These are phyloP conservation scores for Macropus fuliginosus DNA, from an alignment of 2,797 vertebrate species.

Conservation along the genomic window DNA sequence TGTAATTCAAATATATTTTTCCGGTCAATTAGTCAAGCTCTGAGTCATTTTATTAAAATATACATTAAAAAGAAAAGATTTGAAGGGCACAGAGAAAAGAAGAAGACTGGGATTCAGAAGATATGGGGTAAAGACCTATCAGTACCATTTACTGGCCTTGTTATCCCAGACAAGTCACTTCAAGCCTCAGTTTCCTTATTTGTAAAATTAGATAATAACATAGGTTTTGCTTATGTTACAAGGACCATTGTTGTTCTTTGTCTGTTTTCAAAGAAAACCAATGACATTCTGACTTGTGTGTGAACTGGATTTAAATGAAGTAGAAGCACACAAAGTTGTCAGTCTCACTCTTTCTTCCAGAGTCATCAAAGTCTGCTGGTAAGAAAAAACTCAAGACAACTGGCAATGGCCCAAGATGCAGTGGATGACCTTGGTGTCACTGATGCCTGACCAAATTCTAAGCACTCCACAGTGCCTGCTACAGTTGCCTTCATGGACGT, in stretches of 20 bases:
- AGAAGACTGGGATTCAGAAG: neutral
- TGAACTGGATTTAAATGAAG: neutral
- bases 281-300: neutral
- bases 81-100: neutral
- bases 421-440: neutral
- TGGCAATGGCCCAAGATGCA: neutral
- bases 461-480: neutral
- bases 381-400: neutral
- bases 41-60: neutral
- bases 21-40: neutral
- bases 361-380: neutral
- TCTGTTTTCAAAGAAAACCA: neutral
- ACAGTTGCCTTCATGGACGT: neutral
- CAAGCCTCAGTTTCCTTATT: neutral
- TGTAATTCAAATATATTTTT: neutral
- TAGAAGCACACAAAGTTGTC: neutral
- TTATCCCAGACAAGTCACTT: neutral
- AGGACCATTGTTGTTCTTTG: neutral
- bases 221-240: neutral
- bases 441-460: neutral
- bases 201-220: neutral
- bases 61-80: neutral
- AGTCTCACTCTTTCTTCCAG: neutral
- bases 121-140: neutral
- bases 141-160: neutral